Evolutionary conservation across 1,140 invertebrate species (phyloP), one percentile per base, ranked within the genome.

Genomic region (Microvelia longipes): DNA sequence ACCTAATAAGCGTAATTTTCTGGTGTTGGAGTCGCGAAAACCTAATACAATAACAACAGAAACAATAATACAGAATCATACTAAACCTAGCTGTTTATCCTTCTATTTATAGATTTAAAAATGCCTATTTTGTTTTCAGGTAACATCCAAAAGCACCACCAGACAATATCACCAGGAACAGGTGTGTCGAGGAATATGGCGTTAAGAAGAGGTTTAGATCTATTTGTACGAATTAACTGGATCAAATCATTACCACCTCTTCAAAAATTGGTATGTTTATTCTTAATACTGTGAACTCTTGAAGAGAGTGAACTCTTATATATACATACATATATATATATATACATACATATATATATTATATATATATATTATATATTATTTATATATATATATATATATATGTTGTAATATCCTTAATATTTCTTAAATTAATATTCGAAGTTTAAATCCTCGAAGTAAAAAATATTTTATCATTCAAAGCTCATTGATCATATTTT

Each of bases 171-270:
- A 24, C 26, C 15, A 61, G 61, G 19, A 1, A 30, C 25, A 11
- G 26, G 15, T n/a, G 26, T 35, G 11, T 69, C 26, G 29, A 73
- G 80, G 61, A 83, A 83, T 73, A 79, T 81, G 24, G 75, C 77
- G 28, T 72, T 83, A n/a, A 73, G 82, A 73, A 82, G 82, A 72
- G 77, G 79, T 63, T 74, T 86, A 14, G 85, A 85, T 76, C 77
- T 90, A 19, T 90, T 84, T 78, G 86, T 85, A 1, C 87, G 88
- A 77, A 82, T 89, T 1, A 77, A 88, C 26, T 85, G 85, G 67
- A 86, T 84, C 76, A 83, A 84, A 73, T 83, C 84, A 15, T 83
- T 86, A 71, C 83, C 85, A 30, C 85, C 84, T 29, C 82, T 86
- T 68, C 81, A 19, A 25, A n/a, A 70, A 28, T 60, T 64, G 61